A percentile compares a stretch with the other conserved stretches of the same genome.
Evolutionary conservation across 2,888 invertebrate species (phyloP).

Genomic region (Ischnus inquisitorius): DNA sequence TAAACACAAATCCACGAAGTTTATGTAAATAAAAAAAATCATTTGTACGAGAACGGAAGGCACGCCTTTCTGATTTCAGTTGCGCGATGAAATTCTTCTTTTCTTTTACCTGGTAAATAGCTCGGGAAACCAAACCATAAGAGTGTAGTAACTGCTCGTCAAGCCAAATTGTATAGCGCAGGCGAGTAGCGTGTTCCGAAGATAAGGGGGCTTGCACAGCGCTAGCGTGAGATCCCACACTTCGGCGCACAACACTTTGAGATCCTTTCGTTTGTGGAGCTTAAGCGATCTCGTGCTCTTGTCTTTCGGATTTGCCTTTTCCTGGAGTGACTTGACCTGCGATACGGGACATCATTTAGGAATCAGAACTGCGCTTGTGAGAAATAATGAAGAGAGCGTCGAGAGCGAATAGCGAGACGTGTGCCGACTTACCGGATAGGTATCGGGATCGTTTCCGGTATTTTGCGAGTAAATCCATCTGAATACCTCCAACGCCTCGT

Average conservation of each 20-base stretch:
- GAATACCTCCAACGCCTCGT: constrained; percentile 90
- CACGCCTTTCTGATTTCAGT: too few relatives aligned
- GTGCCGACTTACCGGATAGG: constrained; percentile 89
- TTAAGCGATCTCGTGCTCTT: constrained; percentile 90
- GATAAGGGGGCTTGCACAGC: constrained; percentile 91
- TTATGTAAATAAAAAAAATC: too few relatives aligned
- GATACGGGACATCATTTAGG: constrained; percentile 6
- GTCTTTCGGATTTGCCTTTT: constrained; percentile 89
- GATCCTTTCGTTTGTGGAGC: constrained; percentile 90
- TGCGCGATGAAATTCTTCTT: too few relatives aligned
- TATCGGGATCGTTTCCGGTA: constrained; percentile 90
- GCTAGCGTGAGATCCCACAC: constrained; percentile 92
- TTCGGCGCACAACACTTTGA: constrained; percentile 89
- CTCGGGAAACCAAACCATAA: constrained; percentile 97
- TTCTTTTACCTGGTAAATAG: constrained; percentile 87
- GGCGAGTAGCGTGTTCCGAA: constrained; percentile 91
- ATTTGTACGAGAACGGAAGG: too few relatives aligned
- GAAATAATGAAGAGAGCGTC: background rate
- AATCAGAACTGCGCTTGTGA: background rate
- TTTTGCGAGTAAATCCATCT: constrained; percentile 90
- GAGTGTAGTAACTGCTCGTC: constrained; percentile 95
- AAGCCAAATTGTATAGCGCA: constrained; percentile 94
- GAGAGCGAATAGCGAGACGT: background rate
- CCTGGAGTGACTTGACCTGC: constrained; percentile 90
- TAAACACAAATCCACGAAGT: too few relatives aligned